phyloP scores from a whole-genome alignment of 2,888 invertebrate species.

The Melikaiella ostensackeni region DNA sequence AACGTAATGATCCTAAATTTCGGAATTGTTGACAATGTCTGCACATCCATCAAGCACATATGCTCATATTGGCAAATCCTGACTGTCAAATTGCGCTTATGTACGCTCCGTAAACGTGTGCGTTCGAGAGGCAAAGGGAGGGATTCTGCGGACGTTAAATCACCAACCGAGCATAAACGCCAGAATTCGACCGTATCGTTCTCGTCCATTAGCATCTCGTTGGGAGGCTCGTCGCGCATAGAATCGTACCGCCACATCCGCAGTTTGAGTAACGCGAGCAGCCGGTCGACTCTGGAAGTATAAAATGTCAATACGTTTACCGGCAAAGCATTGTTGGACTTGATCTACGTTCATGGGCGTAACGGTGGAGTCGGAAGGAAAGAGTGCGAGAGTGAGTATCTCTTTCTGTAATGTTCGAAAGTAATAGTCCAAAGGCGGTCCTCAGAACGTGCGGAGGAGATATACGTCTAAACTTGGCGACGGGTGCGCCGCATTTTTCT shows the following conservation, averaged over 20 bases:
- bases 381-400: constrained; percentile 51
- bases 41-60: not conserved
- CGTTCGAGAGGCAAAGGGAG: not conserved
- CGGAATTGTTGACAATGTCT: not conserved
- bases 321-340: constrained; percentile 66
- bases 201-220: constrained; percentile 65
- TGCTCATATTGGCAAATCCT: not conserved
- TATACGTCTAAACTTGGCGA: constrained; percentile 24
- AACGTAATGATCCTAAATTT: not conserved
- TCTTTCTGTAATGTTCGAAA: constrained; percentile 58
- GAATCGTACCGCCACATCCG: constrained; percentile 61
- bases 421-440: constrained; percentile 57
- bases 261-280: constrained; percentile 67
- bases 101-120: not conserved
- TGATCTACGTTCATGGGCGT: constrained; percentile 70
- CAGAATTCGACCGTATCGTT: constrained; percentile 58
- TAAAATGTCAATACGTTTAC: constrained; percentile 72
- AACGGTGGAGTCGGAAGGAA: constrained; percentile 40
- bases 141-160: constrained; percentile 51
- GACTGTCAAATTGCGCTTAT: constrained; percentile 8
- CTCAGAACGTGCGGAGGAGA: constrained; percentile 38
- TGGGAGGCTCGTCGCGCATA: constrained; percentile 54
- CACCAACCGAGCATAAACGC: constrained; percentile 53
- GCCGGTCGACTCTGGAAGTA: constrained; percentile 60
- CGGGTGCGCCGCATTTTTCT: constrained; percentile 22